phyloP scores from a whole-genome alignment of 2,797 vertebrate genomes.

The Parauchenoglanis punctatus region DNA sequence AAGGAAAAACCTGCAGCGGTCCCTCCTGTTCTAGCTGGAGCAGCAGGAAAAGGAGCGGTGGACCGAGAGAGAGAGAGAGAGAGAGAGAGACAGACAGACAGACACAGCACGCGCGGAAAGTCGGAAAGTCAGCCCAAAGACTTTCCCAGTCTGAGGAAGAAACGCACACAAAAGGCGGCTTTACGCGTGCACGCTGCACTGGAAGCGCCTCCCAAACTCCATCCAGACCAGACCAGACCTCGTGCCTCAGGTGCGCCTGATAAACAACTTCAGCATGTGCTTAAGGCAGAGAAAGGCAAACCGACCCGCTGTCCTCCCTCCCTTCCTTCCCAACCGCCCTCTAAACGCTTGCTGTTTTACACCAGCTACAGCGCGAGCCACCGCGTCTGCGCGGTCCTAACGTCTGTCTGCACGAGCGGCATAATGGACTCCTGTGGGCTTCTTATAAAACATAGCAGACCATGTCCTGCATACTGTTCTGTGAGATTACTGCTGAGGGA shows the following conservation, averaged over 20 bases:
- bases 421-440: slow-evolving; percentile 11
- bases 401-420: slow-evolving; percentile 37
- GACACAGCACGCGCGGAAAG: neutral
- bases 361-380: slow-evolving; percentile 16
- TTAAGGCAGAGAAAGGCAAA: neutral
- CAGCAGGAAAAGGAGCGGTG: neutral
- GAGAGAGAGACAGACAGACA: neutral
- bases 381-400: slow-evolving; percentile 61
- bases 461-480: neutral
- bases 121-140: slow-evolving; percentile 17
- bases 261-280: slow-evolving; percentile 4
- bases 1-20: neutral
- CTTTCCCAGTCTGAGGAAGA: slow-evolving; percentile 54
- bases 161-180: slow-evolving; percentile 29
- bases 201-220: slow-evolving; percentile 56
- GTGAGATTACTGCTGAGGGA: neutral
- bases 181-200: slow-evolving; percentile 61
- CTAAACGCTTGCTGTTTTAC: slow-evolving; percentile 8
- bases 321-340: slow-evolving; percentile 13
- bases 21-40: neutral
- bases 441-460: slow-evolving; percentile 4
- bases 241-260: slow-evolving; percentile 2
- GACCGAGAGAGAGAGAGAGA: neutral
- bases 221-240: slow-evolving; percentile 57
- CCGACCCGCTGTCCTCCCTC: slow-evolving; percentile 6